A percentile compares a stretch with the other conserved stretches of the same genome.
These are phyloP conservation scores for Clarias fuscus DNA, from an alignment of 2,797 vertebrate species.

Conservation along the genomic window DNA sequence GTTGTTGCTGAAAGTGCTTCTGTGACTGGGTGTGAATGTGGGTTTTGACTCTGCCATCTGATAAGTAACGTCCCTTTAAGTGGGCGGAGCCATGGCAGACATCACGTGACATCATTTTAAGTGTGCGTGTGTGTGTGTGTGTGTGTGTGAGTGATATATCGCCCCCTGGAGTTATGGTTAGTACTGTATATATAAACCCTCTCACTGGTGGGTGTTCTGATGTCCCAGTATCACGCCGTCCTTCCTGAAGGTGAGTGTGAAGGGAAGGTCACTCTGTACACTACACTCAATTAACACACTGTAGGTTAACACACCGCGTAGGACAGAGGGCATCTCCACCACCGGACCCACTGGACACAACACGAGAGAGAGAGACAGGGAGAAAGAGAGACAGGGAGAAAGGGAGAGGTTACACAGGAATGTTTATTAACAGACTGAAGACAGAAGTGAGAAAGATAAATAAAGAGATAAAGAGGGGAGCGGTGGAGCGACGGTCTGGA, in stretches of 20 bases:
- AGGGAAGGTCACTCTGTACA: constrained; percentile 83
- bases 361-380: too few relatives aligned
- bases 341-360: constrained; percentile 72
- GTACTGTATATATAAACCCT: constrained; percentile 63
- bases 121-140: background rate
- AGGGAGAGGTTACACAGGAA: background rate
- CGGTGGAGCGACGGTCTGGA: constrained; percentile 42
- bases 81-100: too few relatives aligned
- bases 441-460: background rate
- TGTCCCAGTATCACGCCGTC: constrained; percentile 75
- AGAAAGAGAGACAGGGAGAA: constrained; percentile 51
- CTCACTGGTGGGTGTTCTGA: constrained; percentile 76
- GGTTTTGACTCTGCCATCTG: too few relatives aligned
- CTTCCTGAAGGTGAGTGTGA: constrained; percentile 80
- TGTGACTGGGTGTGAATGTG: too few relatives aligned
- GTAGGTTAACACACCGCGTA: constrained; percentile 79
- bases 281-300: constrained; percentile 81
- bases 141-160: background rate
- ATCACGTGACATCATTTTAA: too few relatives aligned
- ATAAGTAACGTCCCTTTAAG: too few relatives aligned
- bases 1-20: too few relatives aligned
- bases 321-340: constrained; percentile 81
- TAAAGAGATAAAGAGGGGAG: constrained; percentile 7
- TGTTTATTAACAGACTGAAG: background rate
- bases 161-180: too few relatives aligned